Evolutionary conservation across 2,797 vertebrate species (phyloP), one percentile per base, ranked within the genome.

Genomic region (Salarias fasciatus): DNA sequence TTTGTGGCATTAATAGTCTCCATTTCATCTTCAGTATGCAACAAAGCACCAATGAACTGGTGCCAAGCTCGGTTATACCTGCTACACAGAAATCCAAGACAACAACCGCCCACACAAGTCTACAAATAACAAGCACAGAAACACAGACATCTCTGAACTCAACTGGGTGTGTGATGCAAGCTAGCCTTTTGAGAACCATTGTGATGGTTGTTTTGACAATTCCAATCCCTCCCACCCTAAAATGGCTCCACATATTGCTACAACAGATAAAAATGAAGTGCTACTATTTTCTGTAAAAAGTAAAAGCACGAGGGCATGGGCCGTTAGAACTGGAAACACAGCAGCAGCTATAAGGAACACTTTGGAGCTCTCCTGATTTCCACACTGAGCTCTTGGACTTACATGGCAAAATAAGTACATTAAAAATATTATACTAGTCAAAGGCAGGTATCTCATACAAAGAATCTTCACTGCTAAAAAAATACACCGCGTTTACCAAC

Each of bases 11-110:
- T 38, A 36, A 52, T 38, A 53, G 14, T 47, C 42, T 63, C 28
- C 15, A 35, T 52, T 63, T 81, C 78, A 82, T 83, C 72, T 79
- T 55, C 47, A 44, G 53, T 73, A 69, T 63, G 58, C 75, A 79
- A 74, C 54, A 31, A 42, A 53, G 71, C 54, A 35, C 51, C 18
- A 38, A 47, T 52, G 35, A 53, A 75, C 41, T 29, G 51, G 13
- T 40, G 15, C 41, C 54, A 63, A 12, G 2, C 43, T 44, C 33
- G 4, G 63, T 49, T 49, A 29, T 37, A 69, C 31, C 7, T 36
- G 46, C 55, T 28, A 31, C 67, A 59, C 60, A 69, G 4, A 40
- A 49, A 68, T 46, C 51, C 10, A 62, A 63, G 43, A 76, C 57
- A 75, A 51, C 62, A 49, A 1, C 61, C 79, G 47, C 75, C 64